Conservation (phyloP, 2,113 vertebrate species). For the Dipodomys stephensi region DNA sequence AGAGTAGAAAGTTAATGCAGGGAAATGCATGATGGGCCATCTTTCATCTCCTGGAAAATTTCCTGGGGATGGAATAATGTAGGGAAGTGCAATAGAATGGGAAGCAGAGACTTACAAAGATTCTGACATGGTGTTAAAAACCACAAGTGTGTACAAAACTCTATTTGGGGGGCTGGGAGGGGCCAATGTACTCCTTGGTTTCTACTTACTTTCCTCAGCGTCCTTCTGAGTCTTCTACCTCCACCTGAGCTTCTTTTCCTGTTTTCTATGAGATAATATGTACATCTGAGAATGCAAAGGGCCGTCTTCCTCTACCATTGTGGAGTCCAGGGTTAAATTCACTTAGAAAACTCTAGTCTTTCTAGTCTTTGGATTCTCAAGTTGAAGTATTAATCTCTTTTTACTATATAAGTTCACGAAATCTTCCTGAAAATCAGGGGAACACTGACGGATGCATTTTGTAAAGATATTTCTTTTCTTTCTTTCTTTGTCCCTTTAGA, state of each 20-base stretch:
- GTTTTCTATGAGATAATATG: background rate
- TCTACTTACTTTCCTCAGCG: background rate
- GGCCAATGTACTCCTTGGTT: background rate
- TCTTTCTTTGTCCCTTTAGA: background rate
- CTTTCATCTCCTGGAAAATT: background rate
- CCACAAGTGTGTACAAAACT: too few species aligned
- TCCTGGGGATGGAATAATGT: constrained; percentile 12
- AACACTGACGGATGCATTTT: constrained; percentile 47
- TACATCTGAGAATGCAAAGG: background rate
- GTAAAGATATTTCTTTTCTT: constrained; percentile 61
- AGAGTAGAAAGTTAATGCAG: background rate
- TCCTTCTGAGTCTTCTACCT: too few species aligned
- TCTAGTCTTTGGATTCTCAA: constrained; percentile 12
- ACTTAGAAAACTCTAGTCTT: background rate
- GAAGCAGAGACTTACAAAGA: background rate
- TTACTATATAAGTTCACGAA: constrained; percentile 45
- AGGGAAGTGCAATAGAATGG: background rate
- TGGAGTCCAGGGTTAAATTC: background rate
- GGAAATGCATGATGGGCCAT: background rate
- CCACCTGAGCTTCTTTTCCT: background rate
- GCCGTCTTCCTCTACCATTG: background rate
- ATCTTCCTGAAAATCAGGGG: constrained; percentile 55
- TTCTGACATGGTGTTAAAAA: background rate
- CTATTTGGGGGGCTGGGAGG: too few species aligned
- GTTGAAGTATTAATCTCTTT: constrained; percentile 26